Percentiles rank a stretch among this genome's conserved stretches.
Evolutionary conservation across 2,113 vertebrate genomes (phyloP).

Genomic region (Chamaetylas fuelleborni): DNA sequence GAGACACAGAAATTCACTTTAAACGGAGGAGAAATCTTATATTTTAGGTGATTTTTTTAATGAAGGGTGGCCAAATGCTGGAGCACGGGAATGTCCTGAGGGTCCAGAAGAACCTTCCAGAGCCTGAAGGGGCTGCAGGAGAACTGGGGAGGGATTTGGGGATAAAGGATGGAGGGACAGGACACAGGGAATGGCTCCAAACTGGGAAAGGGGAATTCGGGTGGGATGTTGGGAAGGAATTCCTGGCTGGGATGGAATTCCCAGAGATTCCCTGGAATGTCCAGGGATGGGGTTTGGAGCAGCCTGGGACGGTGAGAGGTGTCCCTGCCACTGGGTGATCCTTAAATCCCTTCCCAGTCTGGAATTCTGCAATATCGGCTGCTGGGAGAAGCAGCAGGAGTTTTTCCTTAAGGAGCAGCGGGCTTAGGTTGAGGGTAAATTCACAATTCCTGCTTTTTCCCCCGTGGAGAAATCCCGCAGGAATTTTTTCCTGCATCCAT

Average conservation of each 20-base stretch:
- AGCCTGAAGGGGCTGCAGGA: background rate
- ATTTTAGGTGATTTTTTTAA: background rate
- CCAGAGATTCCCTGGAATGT: background rate
- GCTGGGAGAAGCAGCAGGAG: background rate
- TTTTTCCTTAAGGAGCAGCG: background rate
- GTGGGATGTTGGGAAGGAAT: background rate
- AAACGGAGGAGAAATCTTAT: background rate
- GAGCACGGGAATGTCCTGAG: background rate
- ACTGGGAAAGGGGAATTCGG: background rate
- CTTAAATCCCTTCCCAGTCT: background rate
- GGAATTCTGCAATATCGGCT: rapidly evolving
- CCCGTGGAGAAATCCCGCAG: background rate
- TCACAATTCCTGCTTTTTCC: background rate
- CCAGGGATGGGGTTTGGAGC: background rate
- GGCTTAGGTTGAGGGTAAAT: rapidly evolving
- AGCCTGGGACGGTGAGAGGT: no score
- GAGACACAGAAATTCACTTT: background rate
- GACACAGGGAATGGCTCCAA: background rate
- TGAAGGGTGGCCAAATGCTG: background rate
- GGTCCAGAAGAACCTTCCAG: background rate
- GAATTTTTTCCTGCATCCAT: background rate
- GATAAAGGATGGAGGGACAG: background rate
- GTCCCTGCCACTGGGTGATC: background rate
- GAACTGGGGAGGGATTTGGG: background rate
- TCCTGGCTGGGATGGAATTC: background rate